These are phyloP conservation scores for Corythornis cristatus DNA, from an alignment of 2,113 vertebrate species.

Conservation along the genomic window DNA sequence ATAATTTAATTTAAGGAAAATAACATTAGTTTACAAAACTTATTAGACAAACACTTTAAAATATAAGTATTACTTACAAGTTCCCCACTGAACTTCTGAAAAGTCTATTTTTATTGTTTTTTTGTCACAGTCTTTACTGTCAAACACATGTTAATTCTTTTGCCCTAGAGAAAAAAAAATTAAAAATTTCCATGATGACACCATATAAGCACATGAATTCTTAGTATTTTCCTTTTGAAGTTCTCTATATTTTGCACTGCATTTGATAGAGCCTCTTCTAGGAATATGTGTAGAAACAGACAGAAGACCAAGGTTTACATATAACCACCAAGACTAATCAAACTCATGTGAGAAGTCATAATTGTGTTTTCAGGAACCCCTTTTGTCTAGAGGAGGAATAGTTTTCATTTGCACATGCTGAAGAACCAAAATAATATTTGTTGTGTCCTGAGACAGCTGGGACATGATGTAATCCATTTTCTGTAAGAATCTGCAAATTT, in stretches of 20 bases:
- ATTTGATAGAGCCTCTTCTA: not conserved
- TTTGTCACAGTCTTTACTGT: constrained; percentile 29
- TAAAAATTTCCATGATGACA: not conserved
- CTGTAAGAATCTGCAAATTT: not conserved
- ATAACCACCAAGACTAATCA: not conserved
- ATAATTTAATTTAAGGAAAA: constrained; percentile 67
- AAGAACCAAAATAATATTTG: not conserved
- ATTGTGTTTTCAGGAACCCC: not conserved
- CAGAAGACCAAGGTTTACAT: not conserved
- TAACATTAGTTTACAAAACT: constrained; percentile 47
- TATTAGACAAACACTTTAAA: constrained; percentile 72
- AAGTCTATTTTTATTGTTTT: constrained; percentile 61
- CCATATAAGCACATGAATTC: not conserved
- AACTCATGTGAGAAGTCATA: not conserved
- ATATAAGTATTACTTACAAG: constrained; percentile 45
- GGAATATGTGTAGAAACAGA: not conserved
- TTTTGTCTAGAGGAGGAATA: not conserved
- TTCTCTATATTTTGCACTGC: not conserved
- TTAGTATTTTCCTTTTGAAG: not conserved
- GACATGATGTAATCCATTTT: not conserved
- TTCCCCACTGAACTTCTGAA: constrained; percentile 52
- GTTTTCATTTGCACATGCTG: not conserved
- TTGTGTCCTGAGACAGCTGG: not conserved
- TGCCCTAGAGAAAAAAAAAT: not conserved
- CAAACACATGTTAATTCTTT: not conserved